phyloP scores from a whole-genome alignment of 2,888 invertebrate species.

The Spisula solida region DNA sequence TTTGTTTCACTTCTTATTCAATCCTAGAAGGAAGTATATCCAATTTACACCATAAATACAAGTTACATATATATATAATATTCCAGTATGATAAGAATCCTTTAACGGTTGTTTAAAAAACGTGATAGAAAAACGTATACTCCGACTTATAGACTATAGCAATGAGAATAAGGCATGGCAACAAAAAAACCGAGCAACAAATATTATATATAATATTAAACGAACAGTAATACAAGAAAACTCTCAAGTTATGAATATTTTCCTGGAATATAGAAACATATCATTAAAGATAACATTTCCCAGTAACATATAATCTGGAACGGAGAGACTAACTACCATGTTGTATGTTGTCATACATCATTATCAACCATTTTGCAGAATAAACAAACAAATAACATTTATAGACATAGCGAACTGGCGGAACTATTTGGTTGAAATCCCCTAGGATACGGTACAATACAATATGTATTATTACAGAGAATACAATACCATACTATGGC shows the following conservation, averaged over 20 bases:
- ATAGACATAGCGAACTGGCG: background rate
- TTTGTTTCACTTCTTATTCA: no score
- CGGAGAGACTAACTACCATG: background rate
- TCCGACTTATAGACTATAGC: no score
- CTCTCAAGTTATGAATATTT: background rate
- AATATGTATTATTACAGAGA: background rate
- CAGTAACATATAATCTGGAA: slow-evolving; percentile 1
- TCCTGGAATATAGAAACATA: background rate
- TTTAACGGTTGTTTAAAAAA: no score
- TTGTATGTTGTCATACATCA: slow-evolving; percentile 5
- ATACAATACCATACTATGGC: background rate
- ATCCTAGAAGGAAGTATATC: no score
- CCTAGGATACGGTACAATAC: background rate
- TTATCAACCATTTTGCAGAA: background rate
- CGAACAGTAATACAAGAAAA: background rate
- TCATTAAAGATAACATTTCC: background rate
- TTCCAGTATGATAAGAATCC: no score
- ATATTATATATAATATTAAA: no score
- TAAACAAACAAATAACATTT: slow-evolving; percentile 18
- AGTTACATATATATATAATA: no score
- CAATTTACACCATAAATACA: no score
- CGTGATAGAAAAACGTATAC: no score
- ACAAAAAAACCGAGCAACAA: background rate
- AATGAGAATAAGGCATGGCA: background rate
- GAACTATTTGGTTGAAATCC: background rate